Evolutionary conservation across 2,888 invertebrate genomes (phyloP).

Genomic region (Barypeithes pellucidus): DNA sequence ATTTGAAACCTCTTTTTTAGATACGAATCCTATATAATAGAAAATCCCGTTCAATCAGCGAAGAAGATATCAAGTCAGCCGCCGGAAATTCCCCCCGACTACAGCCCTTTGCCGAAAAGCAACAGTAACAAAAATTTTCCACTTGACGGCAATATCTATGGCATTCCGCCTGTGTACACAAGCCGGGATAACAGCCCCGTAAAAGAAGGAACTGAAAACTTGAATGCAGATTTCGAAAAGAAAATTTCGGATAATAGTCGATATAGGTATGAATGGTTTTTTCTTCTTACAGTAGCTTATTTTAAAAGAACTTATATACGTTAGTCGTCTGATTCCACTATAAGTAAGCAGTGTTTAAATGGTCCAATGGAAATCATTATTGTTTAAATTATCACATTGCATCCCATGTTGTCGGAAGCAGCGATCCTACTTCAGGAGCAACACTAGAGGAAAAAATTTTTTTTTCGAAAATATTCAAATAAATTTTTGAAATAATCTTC

Average conservation of each 20-base stretch:
- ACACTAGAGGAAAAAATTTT: too few species aligned
- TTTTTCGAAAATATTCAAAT: too few species aligned
- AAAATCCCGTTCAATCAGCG: conserved; percentile 54
- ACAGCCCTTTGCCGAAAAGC: conserved; percentile 57
- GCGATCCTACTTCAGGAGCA: too few species aligned
- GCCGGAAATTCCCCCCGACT: conserved; percentile 58
- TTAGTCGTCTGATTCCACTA: too few species aligned
- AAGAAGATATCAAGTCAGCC: conserved; percentile 52
- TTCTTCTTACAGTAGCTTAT: not conserved
- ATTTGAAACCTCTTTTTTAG: conserved; percentile 55
- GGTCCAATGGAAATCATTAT: too few species aligned
- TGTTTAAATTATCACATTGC: too few species aligned
- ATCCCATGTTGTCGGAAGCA: too few species aligned
- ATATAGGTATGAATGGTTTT: conserved; percentile 28
- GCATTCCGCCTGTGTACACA: conserved; percentile 51
- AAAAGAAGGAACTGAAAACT: conserved; percentile 70
- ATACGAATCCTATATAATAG: conserved; percentile 62
- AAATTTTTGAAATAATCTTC: too few species aligned
- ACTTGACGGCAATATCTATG: conserved; percentile 43
- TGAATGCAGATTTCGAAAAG: conserved; percentile 75
- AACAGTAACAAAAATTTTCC: conserved; percentile 53
- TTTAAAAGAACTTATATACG: not conserved
- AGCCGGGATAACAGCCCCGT: conserved; percentile 53
- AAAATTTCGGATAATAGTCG: conserved; percentile 72
- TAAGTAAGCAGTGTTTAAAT: too few species aligned